Percentiles rank a stretch among this genome's conserved stretches.
Conservation (phyloP, 2,888 invertebrate species). For the Spisula solida region DNA sequence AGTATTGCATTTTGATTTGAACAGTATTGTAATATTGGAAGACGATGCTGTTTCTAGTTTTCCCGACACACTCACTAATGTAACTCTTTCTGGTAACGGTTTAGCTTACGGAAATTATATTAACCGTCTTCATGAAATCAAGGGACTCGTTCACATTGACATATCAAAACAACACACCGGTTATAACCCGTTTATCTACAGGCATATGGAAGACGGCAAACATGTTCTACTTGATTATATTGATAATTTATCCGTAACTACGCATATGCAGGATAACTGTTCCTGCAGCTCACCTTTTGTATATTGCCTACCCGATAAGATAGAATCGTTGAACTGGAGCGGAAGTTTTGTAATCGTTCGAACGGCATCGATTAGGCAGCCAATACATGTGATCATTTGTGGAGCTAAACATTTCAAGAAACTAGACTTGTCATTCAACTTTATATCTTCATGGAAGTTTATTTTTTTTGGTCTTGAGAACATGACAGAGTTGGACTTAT, state of each 20-base stretch:
- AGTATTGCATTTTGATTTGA: conserved; percentile 57
- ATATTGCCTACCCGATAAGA: conserved; percentile 16
- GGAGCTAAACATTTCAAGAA: conserved; percentile 30
- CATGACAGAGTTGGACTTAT: conserved; percentile 57
- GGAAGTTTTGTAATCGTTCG: too few species aligned
- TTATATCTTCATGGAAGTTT: conserved; percentile 52
- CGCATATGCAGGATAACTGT: too few species aligned
- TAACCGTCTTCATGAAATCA: neutral
- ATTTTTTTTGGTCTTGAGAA: conserved; percentile 55
- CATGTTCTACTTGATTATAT: neutral
- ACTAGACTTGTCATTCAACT: conserved; percentile 64
- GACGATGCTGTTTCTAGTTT: neutral
- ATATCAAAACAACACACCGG: conserved; percentile 61
- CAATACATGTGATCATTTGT: too few species aligned
- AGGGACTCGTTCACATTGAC: conserved; percentile 39
- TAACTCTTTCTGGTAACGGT: conserved; percentile 63
- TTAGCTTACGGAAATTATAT: conserved; percentile 51
- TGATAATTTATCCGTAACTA: neutral
- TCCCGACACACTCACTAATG: conserved; percentile 22
- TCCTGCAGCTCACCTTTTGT: neutral
- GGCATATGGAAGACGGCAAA: conserved; percentile 17
- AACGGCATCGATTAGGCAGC: conserved; percentile 33
- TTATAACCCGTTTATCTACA: conserved; percentile 54
- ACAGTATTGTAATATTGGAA: conserved; percentile 66
- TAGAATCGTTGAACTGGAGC: conserved; percentile 39